Base-by-base conservation (phyloP, 2,113 vertebrate genomes). In the Pollimyrus isidori region DNA sequence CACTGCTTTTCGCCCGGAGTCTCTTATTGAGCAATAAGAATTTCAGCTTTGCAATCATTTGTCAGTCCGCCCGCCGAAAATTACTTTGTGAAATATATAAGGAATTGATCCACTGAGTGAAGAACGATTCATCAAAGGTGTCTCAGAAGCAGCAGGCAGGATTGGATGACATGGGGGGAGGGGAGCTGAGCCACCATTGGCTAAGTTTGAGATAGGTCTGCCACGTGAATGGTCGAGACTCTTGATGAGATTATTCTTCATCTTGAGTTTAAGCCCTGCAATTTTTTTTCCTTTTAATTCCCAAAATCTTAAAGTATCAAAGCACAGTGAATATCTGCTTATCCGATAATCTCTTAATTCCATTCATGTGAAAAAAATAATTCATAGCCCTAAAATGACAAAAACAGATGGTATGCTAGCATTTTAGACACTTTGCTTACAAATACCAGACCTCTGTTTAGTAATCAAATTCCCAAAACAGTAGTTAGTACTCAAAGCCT, bases 51-150 rank as follows among this genome's bases (percentile, higher is more conserved):
- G 56, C 46, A 58, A 87, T 65, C 83, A 87, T 89, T 89, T 87
- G 82, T 89, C 89, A 89, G 83, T 69, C 48, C 45, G 23, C 26
- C 1, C 84, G 26, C 56, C 49, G 89, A 86, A 87, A 89, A 89
- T 84, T 89, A 69, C 82, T 86, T 87, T 45, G 46, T 89, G 83
- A 86, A 73, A 89, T 69, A 89, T 89, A 89, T 86, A 86, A 89
- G 73, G 49, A 84, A 89, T 86, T 89, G 88, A 89, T 65, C 50
- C 45, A 48, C 17, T 45, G 82, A 89, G 83, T 73, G 56, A 39
- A 52, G 58, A 21, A 11, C 56, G 3, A 89, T 89, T 87, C 85
- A 56, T 86, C 56, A 86, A 39, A 84, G 45, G 46, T 46, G 26
- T 42, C 17, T 87, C 17, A 35, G 39, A 85, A 56, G 82, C 52